Evolutionary conservation across 2,888 invertebrate species (phyloP), one percentile per base, ranked within the genome.

Genomic region (Unio delphinus): DNA sequence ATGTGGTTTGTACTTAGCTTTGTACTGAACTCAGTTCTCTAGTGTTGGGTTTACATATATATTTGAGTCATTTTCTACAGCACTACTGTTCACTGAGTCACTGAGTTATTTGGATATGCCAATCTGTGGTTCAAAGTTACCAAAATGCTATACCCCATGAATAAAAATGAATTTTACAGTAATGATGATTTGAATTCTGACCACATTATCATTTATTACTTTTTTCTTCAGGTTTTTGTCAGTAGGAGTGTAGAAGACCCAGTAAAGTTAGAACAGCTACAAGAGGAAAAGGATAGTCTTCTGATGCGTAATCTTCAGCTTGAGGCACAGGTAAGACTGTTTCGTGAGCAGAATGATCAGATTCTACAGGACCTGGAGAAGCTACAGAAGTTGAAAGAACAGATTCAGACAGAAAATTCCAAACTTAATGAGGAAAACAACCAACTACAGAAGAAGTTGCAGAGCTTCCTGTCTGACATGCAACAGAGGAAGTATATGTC

Each of bases 341-440:
- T 78, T 67, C 73, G 78, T 61, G 75, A 79, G 59, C 76, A 74
- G 65, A 79, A 78, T 67, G 84, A 83, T 64, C 83, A 83, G 66
- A 74, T 86, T 59, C 74, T 84, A 64, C 74, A 77, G 26, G 86
- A 86, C 61, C 68, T 84, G 55, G 79, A 84, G 65, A 72, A 77
- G 23, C 70, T 79, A 17, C 80, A 78, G 59, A 69, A 68, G 23
- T 64, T 85, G 64, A 85, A 83, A 72, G 78, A 82, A 54, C 68
- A 75, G 45, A 73, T 84, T 18, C 83, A 84, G 68, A 69, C 68
- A 61, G 84, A 85, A 72, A 83, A 84, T 67, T 70, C 75, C 8
- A 72, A 71, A 57, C 73, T 85, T n/a, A 76, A 70, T 34, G 72
- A 76, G 66, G 80, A 84, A 64, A 83, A 83, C n/a, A 67, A 82